Conservation (phyloP, 2,888 invertebrate genomes). For the Drosophila mercatorum region DNA sequence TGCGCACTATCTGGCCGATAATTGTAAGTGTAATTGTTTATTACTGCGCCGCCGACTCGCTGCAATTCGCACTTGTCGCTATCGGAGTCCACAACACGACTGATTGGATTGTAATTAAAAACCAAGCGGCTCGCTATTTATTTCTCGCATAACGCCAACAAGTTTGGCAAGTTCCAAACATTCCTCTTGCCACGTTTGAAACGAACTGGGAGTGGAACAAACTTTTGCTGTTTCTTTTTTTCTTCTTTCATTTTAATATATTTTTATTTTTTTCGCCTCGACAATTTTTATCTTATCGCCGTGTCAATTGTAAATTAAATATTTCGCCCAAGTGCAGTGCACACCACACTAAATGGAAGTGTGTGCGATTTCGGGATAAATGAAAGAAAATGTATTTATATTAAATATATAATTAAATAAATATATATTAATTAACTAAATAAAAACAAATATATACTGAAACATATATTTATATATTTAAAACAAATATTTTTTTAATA, state of each 20-base stretch:
- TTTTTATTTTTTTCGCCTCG: conserved; percentile 1
- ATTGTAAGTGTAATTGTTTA: conserved; percentile 10
- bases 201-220: conserved; percentile 63
- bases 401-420: not conserved
- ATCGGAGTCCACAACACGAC: conserved; percentile 53
- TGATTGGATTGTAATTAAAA: conserved; percentile 48
- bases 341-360: not conserved
- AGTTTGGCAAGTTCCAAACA: conserved; percentile 42
- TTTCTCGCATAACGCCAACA: conserved; percentile 22
- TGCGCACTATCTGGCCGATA: conserved; percentile 7
- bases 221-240: conserved; percentile 16
- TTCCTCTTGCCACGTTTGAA: conserved; percentile 42
- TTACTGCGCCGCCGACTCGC: conserved; percentile 5
- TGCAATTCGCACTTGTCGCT: conserved; percentile 35
- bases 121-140: conserved; percentile 14
- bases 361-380: conserved; percentile 3
- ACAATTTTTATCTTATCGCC: conserved; percentile 64
- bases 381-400: not conserved
- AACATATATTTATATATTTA: too few species aligned
- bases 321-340: conserved; percentile 42
- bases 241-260: not conserved
- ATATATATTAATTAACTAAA: too few species aligned
- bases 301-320: conserved; percentile 53
- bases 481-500: too few species aligned
- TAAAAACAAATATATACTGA: too few species aligned